Evolutionary conservation across 2,113 vertebrate species (phyloP).

Genomic region (Sorex araneus): DNA sequence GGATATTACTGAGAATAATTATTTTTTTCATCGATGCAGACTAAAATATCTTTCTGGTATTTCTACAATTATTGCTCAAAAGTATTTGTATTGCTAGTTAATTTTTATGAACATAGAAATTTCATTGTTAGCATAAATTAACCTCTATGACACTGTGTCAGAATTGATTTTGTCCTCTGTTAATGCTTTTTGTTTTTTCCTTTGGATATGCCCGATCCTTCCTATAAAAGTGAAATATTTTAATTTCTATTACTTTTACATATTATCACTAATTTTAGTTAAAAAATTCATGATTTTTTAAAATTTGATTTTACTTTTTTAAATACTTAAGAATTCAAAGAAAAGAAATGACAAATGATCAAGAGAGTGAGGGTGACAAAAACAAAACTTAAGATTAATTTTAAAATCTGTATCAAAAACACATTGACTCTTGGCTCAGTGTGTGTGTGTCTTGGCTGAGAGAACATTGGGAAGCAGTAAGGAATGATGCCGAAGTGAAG

Average conservation of each 20-base stretch:
- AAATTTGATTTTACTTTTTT: neutral
- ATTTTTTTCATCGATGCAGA: neutral
- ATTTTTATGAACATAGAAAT: slow-evolving; percentile 7
- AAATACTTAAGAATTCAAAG: neutral
- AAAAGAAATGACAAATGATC: neutral
- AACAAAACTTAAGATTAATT: slow-evolving; percentile 24
- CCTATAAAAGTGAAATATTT: neutral
- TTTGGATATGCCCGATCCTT: neutral
- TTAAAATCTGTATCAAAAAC: slow-evolving; percentile 25
- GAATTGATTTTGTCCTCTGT: slow-evolving; percentile 2
- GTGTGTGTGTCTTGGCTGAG: neutral
- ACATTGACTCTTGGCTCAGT: neutral
- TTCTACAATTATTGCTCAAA: neutral
- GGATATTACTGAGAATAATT: slow-evolving; percentile 22
- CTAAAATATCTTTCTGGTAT: neutral
- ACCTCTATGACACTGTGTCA: neutral
- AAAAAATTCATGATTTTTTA: neutral
- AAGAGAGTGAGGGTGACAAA: neutral
- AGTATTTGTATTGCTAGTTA: neutral
- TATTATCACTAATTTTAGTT: neutral
- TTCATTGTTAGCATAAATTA: slow-evolving; percentile 8
- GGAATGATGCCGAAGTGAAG: neutral
- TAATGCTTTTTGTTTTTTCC: slow-evolving; percentile 5
- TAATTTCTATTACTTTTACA: neutral
- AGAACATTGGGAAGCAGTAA: neutral